Base-by-base conservation (phyloP, 2,113 vertebrate genomes). In the Eulemur rufifrons region DNA sequence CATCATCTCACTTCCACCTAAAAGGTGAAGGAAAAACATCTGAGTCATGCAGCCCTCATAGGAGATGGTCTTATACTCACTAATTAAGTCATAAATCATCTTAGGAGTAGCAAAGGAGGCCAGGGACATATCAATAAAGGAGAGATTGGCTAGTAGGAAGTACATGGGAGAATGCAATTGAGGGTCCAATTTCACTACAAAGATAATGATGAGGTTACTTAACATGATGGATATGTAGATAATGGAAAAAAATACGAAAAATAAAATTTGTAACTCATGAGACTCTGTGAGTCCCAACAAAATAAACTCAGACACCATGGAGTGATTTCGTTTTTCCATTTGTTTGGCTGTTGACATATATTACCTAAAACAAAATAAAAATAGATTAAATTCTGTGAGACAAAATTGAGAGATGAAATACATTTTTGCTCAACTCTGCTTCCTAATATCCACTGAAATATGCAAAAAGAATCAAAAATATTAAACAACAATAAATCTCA, bases 81-180 rank as follows among this genome's bases (percentile, higher is more conserved):
- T 96, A 45, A 93, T 85, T 71, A 96, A 73, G 14, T 85, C 39
- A 95, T 37, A 59, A 47, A 97, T 89, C 91, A 97, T 98, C 86
- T 98, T 98, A 27, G 97, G 97, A 86, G 95, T 96, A 29, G 98
- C 95, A 90, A 98, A 73, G 8, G 96, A 95, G 42, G 95, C 95
- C n/a, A 96, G 76, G 25, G 95, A 91, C 76, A 97, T 95, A 76
- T 98, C 97, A 37, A 96, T 91, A 34, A 96, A 86, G 23, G 96
- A 95, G 2, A 98, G 89, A 23, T 96, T 97, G 52, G 87, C 95
- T 37, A 97, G 27, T 17, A 98, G 91, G 18, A 98, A 89, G 47
- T 97, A 97, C 97, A 98, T 97, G 29, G 96, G 94, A 84, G 77
- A 97, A 13, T 96, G 80, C 20, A 93, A 23, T 6, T 77, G 86